Percentiles rank a stretch among this genome's conserved stretches.
phyloP scores from a whole-genome alignment of 2,113 vertebrate genomes.

The Muscicapa adusta region DNA sequence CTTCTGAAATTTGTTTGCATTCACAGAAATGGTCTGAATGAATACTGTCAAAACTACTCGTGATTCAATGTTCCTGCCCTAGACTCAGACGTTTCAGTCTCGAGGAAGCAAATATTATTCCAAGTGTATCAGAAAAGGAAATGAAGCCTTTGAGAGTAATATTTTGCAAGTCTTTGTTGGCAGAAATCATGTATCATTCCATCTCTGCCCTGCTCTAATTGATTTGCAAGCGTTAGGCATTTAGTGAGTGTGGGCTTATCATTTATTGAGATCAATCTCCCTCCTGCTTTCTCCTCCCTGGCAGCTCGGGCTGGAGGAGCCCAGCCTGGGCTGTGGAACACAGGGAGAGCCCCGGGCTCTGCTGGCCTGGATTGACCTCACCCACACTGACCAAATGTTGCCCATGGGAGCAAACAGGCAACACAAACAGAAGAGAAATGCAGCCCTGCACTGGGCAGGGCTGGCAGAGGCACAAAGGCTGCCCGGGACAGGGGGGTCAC shows the following conservation, averaged over 20 bases:
- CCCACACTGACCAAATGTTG: conserved; percentile 45
- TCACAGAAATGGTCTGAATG: not conserved
- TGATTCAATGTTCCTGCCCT: not conserved
- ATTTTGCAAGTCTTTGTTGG: not conserved
- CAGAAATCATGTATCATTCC: not conserved
- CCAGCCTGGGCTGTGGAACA: conserved; percentile 7
- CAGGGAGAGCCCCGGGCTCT: not conserved
- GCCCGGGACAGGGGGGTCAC: not conserved
- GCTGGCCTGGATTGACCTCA: conserved; percentile 34
- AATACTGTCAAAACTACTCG: not conserved
- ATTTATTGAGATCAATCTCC: conserved; percentile 59
- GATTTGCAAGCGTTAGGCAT: conserved; percentile 61
- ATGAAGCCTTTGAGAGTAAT: not conserved
- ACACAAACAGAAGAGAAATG: not conserved
- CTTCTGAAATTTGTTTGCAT: not conserved
- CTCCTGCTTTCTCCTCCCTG: conserved; percentile 58
- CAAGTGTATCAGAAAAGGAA: not conserved
- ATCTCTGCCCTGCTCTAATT: conserved; percentile 57
- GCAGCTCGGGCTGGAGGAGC: conserved; percentile 50
- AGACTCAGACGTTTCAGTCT: not conserved
- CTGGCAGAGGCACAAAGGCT: not conserved
- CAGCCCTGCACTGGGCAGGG: not conserved
- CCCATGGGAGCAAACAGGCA: not conserved
- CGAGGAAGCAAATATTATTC: not conserved
- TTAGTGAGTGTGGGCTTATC: conserved; percentile 51